Evolutionary conservation across 2,888 invertebrate species (phyloP).

Genomic region (Eilema sororculum): DNA sequence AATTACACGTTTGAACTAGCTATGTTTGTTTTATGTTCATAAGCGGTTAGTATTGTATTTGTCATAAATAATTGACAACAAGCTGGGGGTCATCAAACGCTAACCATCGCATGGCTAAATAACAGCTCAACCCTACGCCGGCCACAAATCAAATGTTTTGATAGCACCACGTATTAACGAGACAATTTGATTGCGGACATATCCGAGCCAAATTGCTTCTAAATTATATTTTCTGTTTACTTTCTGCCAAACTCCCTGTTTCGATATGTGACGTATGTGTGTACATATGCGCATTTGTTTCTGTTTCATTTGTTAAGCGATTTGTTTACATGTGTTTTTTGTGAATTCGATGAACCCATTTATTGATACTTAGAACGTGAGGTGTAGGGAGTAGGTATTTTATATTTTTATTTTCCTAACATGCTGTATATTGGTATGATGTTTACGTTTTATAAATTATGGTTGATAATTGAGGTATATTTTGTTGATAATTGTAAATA

Average conservation of each 20-base stretch:
- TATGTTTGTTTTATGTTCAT: slow-evolving; percentile 43
- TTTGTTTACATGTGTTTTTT: slow-evolving; percentile 70
- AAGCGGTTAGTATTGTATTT: slow-evolving; percentile 53
- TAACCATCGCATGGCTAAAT: slow-evolving; percentile 79
- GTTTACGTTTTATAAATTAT: background rate
- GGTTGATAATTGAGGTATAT: background rate
- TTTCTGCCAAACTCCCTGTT: slow-evolving; percentile 84
- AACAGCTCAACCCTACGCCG: slow-evolving; percentile 64
- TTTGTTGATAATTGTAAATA: background rate
- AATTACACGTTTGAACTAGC: slow-evolving; percentile 42
- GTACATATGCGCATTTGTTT: slow-evolving; percentile 76
- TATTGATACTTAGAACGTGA: slow-evolving; percentile 2
- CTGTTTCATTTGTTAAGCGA: slow-evolving; percentile 78
- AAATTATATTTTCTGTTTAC: slow-evolving; percentile 88
- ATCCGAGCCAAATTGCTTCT: slow-evolving; percentile 87
- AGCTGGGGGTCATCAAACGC: slow-evolving; percentile 78
- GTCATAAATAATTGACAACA: slow-evolving; percentile 76
- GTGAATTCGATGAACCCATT: slow-evolving; percentile 57
- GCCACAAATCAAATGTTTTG: slow-evolving; percentile 88
- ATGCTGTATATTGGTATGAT: background rate
- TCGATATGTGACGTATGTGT: slow-evolving; percentile 76
- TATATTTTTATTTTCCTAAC: background rate
- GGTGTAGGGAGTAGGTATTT: background rate
- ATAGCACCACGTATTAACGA: slow-evolving; percentile 86
- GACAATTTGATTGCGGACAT: slow-evolving; percentile 88